phyloP scores from a whole-genome alignment of 2,113 vertebrate genomes.

The Chaetorhynchus papuensis region DNA sequence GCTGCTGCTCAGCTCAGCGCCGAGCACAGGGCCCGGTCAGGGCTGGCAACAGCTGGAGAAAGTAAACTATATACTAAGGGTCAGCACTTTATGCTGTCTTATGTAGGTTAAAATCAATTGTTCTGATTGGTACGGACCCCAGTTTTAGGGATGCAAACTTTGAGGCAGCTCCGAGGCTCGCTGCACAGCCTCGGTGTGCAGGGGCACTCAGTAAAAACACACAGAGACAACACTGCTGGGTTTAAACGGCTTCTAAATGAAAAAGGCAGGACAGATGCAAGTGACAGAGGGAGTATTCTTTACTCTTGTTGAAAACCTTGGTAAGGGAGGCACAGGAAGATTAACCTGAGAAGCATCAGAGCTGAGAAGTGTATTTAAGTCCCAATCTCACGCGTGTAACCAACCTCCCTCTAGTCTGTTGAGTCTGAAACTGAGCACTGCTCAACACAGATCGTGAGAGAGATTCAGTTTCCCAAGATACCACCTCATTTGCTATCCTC shows the following conservation, averaged over 20 bases:
- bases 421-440: background rate
- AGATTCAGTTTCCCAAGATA: background rate
- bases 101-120: background rate
- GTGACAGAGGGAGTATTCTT: background rate
- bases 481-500: background rate
- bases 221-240: fast-evolving
- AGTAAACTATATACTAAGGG: background rate
- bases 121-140: fast-evolving
- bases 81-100: background rate
- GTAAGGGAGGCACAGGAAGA: background rate
- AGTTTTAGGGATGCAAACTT: background rate
- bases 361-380: background rate
- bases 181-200: fast-evolving
- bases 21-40: fast-evolving
- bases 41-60: background rate
- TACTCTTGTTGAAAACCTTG: background rate
- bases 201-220: background rate
- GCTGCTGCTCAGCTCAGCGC: background rate
- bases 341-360: background rate
- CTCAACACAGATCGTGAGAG: background rate
- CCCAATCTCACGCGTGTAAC: fast-evolving
- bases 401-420: background rate
- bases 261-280: background rate
- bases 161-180: fast-evolving
- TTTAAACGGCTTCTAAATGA: background rate